Evolutionary conservation across 2,888 invertebrate species (phyloP).

Genomic region (Acronicta leporina): DNA sequence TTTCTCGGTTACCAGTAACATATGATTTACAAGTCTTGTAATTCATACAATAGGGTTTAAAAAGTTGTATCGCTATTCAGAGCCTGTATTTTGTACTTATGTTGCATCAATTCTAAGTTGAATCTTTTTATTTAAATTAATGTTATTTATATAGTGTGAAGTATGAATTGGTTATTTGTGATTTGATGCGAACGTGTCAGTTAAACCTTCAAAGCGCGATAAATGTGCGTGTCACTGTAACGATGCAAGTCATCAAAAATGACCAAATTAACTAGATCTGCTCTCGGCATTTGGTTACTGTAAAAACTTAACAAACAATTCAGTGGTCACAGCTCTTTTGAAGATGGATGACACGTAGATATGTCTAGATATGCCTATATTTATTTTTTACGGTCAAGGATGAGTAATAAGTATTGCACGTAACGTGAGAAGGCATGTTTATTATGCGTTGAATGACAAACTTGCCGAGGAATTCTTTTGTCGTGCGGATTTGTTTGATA

Average conservation of each 20-base stretch:
- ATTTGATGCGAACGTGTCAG: conserved; percentile 20
- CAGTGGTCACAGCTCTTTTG: conserved; percentile 46
- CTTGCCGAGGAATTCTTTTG: conserved; percentile 62
- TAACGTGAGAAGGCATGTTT: conserved; percentile 69
- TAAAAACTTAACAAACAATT: conserved; percentile 28
- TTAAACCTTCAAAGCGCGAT: conserved; percentile 12
- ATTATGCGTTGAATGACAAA: conserved; percentile 61
- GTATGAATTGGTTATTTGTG: conserved; percentile 5
- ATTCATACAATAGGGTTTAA: conserved; percentile 31
- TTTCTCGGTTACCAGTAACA: conserved; percentile 33
- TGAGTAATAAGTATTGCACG: conserved; percentile 59
- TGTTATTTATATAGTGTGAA: conserved; percentile 3
- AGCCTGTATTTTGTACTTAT: background rate
- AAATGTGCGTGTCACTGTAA: conserved; percentile 57
- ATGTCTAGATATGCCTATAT: conserved; percentile 52
- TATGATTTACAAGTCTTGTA: conserved; percentile 15
- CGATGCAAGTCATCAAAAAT: conserved; percentile 60
- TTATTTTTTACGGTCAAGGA: conserved; percentile 80
- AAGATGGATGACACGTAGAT: conserved; percentile 44
- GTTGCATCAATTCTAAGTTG: conserved; percentile 1
- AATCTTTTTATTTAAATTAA: background rate
- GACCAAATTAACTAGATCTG: conserved; percentile 50
- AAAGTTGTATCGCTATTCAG: conserved; percentile 13
- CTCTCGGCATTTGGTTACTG: conserved; percentile 28
- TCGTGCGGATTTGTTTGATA: conserved; percentile 52